Base-by-base conservation (phyloP, 2,797 vertebrate species). In the Eupleurogrammus muticus region DNA sequence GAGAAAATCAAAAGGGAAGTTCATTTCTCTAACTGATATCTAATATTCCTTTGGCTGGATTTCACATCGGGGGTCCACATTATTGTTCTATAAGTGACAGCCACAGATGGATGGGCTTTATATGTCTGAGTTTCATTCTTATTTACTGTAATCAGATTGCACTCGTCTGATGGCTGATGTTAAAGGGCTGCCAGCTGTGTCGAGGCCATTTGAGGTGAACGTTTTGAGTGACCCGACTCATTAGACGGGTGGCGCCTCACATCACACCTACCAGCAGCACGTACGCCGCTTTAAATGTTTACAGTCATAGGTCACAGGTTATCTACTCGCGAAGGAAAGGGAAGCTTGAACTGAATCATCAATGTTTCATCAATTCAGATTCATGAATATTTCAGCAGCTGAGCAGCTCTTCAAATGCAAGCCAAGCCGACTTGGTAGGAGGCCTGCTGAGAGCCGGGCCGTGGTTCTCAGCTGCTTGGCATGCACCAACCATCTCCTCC, bases 381-480 rank as follows among this genome's bases (percentile, higher is more conserved):
- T 76, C 54, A 87, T 90, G 69, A 84, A 91, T 92, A 71, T 91
- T 91, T 91, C 71, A 92, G 36, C 50, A 86, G 82, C 62, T 0
- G 21, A 69, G 70, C 80, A 81, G 73, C 79, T 88, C 80, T 90
- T 92, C 85, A 89, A 82, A 83, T 80, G 73, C 67, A 35, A 85
- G 82, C 70, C 70, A 66, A 80, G 79, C 65, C 79, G 54, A 76
- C 56, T 80, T 78, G 32, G 71, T n/a, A 56, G 56, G 72, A 80
- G 66, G 56, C 76, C 65, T 59, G 77, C 82, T 82, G 83, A 79
- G 77, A 79, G 87, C 79, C 61, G 1, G 42, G 59, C 79, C 73
- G 76, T 64, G 76, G 70, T 75, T 78, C 67, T 38, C 56, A 77
- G 61, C 66, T 77, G 71, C 76, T 67, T 83, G 79, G 89, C 79